Base-by-base conservation (phyloP, 2,113 vertebrate species). In the Ceuthmochares aereus region DNA sequence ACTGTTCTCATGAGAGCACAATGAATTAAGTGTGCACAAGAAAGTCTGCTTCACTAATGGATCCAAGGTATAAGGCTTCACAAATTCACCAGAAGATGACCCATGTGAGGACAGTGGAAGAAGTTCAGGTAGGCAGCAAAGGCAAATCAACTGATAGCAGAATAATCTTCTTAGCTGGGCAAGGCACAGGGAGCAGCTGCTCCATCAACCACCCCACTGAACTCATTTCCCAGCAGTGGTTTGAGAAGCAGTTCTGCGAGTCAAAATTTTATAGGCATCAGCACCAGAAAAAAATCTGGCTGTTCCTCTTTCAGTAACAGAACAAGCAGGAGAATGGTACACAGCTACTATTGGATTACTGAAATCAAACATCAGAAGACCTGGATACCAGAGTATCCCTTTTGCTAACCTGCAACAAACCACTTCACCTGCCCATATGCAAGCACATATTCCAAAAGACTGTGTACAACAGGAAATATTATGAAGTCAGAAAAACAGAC, bases 181-280 rank as follows among this genome's bases (percentile, higher is more conserved):
- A 84, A 95, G 90, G 88, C 66, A 2, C 86, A 79, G 83, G 88
- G 90, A 97, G 95, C 96, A 97, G 93, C 95, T 97, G 96, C 90
- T 96, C 90, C 90, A 93, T 78, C 93, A 92, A 94, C 96, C 90
- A 96, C 93, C 93, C 96, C 88, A 93, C 92, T 78, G 96, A 94
- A 96, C 95, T 97, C 56, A 96, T 90, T 90, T 97, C 96, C 93
- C 96, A 96, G 76, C 88, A 96, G 96, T 89, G 93, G 93, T 90
- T 93, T 94, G 73, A 90, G 79, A 97, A 96, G 96, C 96, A 96
- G 79, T 96, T 96, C 95, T 84, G 60, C 0, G 4, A 93, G 86
- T 84, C 88, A 92, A 79, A 94, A 96, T 96, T 97, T 96, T 90
- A 93, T 14, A 96, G 83, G 80, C 92, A 93, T 92, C 96, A 97